These are phyloP conservation scores for Pyrrhosoma nymphula DNA, from an alignment of 2,888 invertebrate species.

Conservation along the genomic window DNA sequence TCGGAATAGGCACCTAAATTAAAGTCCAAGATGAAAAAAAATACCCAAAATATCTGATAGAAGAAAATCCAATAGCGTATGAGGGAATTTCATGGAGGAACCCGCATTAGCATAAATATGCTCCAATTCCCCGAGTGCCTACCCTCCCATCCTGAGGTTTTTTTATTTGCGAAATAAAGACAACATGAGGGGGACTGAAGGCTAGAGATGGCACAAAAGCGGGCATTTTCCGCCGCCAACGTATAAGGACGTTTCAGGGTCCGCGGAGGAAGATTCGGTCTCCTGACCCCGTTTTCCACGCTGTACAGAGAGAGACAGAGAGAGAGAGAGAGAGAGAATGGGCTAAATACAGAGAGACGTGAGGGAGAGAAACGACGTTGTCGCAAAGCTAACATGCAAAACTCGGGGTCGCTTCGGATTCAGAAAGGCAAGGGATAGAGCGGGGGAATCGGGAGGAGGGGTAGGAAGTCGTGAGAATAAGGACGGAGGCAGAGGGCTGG, in stretches of 20 bases:
- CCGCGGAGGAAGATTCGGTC: conserved; percentile 44
- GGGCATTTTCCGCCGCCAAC: background rate
- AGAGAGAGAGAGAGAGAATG: background rate
- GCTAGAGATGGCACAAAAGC: background rate
- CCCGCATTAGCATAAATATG: conserved; percentile 32
- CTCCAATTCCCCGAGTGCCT: background rate
- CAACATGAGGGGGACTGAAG: background rate
- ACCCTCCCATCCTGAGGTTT: background rate
- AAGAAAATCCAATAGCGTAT: background rate
- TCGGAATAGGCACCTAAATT: background rate
- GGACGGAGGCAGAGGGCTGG: background rate
- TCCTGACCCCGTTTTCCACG: conserved; percentile 46
- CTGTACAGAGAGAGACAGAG: background rate
- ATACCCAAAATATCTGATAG: background rate
- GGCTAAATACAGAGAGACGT: background rate
- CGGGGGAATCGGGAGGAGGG: background rate
- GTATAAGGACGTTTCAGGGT: conserved; percentile 32
- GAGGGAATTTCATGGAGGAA: background rate
- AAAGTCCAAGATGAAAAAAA: background rate
- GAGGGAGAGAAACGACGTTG: background rate
- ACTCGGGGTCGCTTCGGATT: conserved; percentile 1
- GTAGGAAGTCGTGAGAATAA: background rate
- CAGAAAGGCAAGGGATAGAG: background rate
- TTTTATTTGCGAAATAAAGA: background rate
- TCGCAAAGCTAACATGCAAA: conserved; percentile 17